phyloP scores from a whole-genome alignment of 2,888 invertebrate genomes.

The Dastarcus helophoroides region DNA sequence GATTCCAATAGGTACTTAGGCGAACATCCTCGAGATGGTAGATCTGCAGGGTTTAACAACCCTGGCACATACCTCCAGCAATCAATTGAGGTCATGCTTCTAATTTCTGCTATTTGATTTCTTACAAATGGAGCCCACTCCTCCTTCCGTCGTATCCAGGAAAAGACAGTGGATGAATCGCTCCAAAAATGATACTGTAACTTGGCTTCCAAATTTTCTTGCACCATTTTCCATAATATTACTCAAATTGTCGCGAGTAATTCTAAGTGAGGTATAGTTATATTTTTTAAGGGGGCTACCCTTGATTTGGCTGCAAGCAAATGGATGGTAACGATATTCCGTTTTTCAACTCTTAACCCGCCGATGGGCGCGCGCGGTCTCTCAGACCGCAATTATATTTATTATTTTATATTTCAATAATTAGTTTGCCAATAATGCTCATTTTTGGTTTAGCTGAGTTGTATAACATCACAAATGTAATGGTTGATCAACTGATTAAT shows the following conservation, averaged over 20 bases:
- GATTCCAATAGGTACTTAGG: constrained; percentile 18
- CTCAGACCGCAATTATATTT: too few relatives aligned
- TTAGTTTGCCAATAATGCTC: too few relatives aligned
- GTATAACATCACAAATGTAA: too few relatives aligned
- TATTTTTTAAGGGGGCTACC: constrained; percentile 19
- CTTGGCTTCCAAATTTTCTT: too few relatives aligned
- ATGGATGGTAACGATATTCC: constrained; percentile 12
- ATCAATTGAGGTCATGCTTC: constrained; percentile 9
- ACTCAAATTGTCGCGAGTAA: constrained; percentile 21
- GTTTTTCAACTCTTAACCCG: constrained; percentile 13
- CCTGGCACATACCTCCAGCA: constrained; percentile 25
- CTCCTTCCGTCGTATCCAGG: constrained; percentile 19
- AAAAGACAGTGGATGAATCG: constrained; percentile 20
- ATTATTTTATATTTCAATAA: too few relatives aligned
- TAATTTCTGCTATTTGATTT: constrained; percentile 23
- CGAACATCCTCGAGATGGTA: constrained; percentile 24
- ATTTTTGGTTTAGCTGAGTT: too few relatives aligned
- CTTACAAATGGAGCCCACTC: constrained; percentile 21
- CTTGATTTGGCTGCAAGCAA: constrained; percentile 19
- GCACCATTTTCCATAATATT: constrained; percentile 11
- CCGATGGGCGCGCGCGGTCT: too few relatives aligned
- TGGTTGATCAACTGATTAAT: too few relatives aligned
- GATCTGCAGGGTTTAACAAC: constrained; percentile 23
- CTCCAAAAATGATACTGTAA: constrained; percentile 18
- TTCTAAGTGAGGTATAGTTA: constrained; percentile 23